Base-by-base conservation (phyloP, 2,113 vertebrate genomes). In the Camelus dromedarius region DNA sequence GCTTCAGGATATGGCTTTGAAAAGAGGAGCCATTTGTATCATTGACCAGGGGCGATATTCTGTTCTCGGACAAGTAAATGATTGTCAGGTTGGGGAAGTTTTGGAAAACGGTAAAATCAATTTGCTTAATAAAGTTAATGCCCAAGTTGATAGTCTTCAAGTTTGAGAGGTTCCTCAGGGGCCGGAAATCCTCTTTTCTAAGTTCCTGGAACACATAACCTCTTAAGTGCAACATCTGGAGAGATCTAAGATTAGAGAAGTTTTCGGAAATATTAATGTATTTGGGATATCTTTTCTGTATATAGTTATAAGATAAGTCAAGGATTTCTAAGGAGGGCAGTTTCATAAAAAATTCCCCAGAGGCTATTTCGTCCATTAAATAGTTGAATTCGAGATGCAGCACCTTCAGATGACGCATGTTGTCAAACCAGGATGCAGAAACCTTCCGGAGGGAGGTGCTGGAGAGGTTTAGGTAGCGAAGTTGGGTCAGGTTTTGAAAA, bases 1-100 rank as follows among this genome's bases (percentile, higher is more conserved):
- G 54, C 80, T 83, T 89, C n/a, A 42, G 69, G 28, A 66, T 19
- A 38, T 93, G 94, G n/a, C n/a, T 85, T 93, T 88, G 97, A n/a
- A 86, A 35, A 88, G 95, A 90, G 81, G 90, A 70, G 35, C 14
- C 46, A 0, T 56, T 94, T 92, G 46, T 95, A 14, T 13, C 18
- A 19, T 92, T 83, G 54, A 94, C 95, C 93, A 97, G 86, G 32
- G 97, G 96, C 26, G 97, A 97, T 83, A 99, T 98, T 38, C 98
- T 98, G 92, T 99, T 99, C 97, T 99, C 99, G 46, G 98, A 98
- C 0, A 99, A 99, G 95, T 99, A 99, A 93, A 99, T 98, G 75
- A 98, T 64, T 48, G 95, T 98, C 88, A 99, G 10, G 0, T 98
- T 95, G 70, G 67, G 7, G 19, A 99, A 97, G 6, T 98, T 8